Percentiles rank a stretch among this genome's conserved stretches.
Evolutionary conservation across 2,113 vertebrate species (phyloP).

Genomic region (Emberiza fucata): DNA sequence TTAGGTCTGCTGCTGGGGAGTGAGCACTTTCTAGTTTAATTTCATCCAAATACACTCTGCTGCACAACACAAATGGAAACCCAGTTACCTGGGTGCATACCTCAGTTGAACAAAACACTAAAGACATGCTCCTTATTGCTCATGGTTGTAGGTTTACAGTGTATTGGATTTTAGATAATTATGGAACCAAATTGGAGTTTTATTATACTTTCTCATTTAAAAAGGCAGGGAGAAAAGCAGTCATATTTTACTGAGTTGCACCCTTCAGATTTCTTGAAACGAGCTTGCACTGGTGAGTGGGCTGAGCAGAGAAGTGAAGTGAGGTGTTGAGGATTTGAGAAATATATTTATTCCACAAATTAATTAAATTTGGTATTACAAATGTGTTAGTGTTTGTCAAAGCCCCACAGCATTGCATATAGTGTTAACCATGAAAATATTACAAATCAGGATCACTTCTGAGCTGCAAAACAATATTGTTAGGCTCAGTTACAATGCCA

Average conservation of each 20-base stretch:
- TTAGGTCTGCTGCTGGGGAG: background rate
- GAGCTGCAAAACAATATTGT: background rate
- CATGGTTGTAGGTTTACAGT: background rate
- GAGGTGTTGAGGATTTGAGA: background rate
- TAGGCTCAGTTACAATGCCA: background rate
- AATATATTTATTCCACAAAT: conserved; percentile 1
- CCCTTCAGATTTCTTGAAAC: background rate
- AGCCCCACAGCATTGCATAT: background rate
- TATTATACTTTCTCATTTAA: background rate
- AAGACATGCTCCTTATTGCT: background rate
- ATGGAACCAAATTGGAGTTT: background rate
- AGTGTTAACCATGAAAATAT: background rate
- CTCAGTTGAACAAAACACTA: background rate
- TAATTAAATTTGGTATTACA: conserved; percentile 30
- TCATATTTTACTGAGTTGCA: background rate
- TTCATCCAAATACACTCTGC: background rate
- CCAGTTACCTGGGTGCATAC: background rate
- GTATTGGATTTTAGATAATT: background rate
- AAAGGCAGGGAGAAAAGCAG: background rate
- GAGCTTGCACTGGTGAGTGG: background rate
- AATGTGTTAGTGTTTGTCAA: background rate
- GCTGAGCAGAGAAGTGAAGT: background rate
- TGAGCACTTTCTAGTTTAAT: background rate
- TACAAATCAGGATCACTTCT: background rate
- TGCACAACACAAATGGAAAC: background rate